phyloP scores from a whole-genome alignment of 1,140 invertebrate species.

The Bursaphelenchus mucronatus region DNA sequence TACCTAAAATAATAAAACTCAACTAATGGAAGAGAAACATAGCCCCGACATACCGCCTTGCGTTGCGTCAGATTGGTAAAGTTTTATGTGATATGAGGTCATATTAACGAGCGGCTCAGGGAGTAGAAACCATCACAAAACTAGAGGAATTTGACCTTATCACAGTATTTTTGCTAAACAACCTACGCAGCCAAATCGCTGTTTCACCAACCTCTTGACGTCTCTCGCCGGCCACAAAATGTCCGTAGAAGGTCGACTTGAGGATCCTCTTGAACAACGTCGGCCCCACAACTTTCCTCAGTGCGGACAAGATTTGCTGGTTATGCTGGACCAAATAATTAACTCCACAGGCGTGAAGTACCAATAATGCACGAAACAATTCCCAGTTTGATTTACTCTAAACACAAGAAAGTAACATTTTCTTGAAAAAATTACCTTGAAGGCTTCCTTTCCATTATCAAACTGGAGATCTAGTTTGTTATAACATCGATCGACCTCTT shows the following conservation, averaged over 20 bases:
- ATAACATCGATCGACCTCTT: slow-evolving; percentile 53
- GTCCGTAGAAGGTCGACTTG: slow-evolving; percentile 92
- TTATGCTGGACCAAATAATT: slow-evolving; percentile 88
- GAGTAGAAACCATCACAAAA: too few species aligned
- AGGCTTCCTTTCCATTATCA: slow-evolving; percentile 65
- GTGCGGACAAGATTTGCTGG: slow-evolving; percentile 83
- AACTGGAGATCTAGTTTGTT: slow-evolving; percentile 82
- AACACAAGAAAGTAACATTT: slow-evolving; percentile 66
- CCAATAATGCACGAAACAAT: slow-evolving; percentile 81
- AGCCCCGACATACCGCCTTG: too few species aligned
- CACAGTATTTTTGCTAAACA: slow-evolving; percentile 2
- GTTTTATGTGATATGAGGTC: too few species aligned
- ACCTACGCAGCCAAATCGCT: neutral
- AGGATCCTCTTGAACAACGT: slow-evolving; percentile 79
- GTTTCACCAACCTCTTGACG: slow-evolving; percentile 70
- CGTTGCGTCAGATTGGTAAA: too few species aligned
- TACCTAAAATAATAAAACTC: slow-evolving; percentile 45
- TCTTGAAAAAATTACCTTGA: slow-evolving; percentile 47
- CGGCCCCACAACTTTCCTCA: slow-evolving; percentile 76
- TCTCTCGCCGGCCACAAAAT: slow-evolving; percentile 94
- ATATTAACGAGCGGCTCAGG: too few species aligned
- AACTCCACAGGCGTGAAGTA: slow-evolving; percentile 85
- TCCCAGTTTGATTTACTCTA: slow-evolving; percentile 87
- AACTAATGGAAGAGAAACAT: too few species aligned
- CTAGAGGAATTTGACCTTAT: neutral